Conservation (phyloP, 2,797 vertebrate species). For the Heteromormyrus szaboi region DNA sequence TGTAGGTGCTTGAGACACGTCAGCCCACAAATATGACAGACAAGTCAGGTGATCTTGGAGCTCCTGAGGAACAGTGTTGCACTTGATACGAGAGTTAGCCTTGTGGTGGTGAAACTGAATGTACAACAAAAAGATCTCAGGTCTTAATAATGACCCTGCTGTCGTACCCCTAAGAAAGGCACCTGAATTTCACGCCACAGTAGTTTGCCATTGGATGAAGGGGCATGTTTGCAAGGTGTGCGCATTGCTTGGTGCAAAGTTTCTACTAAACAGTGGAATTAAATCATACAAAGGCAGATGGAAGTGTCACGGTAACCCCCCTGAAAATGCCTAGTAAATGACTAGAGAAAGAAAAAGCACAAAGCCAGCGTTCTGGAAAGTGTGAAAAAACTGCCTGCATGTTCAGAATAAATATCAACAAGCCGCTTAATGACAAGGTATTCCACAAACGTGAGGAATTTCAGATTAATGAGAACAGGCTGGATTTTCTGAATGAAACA, state of each 20-base stretch:
- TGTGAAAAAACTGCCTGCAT: neutral
- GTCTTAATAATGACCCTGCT: neutral
- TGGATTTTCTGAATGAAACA: neutral
- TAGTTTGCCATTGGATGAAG: neutral
- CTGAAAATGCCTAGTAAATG: neutral
- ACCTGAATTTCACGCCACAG: neutral
- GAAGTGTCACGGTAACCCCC: neutral
- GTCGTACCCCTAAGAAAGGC: neutral
- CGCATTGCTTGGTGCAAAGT: neutral
- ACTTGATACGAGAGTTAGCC: neutral
- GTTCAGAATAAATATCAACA: neutral
- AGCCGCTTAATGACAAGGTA: neutral
- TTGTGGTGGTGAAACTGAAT: neutral
- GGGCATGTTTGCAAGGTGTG: neutral
- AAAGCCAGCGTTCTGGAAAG: neutral
- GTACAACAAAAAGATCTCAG: neutral
- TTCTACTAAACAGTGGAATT: neutral
- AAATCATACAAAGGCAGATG: neutral
- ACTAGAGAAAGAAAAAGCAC: neutral
- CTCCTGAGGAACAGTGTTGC: neutral
- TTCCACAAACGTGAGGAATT: neutral
- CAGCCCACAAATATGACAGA: neutral
- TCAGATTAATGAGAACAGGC: neutral
- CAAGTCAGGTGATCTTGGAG: neutral
- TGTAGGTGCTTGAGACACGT: neutral